Evolutionary conservation across 1,140 invertebrate genomes (phyloP), one percentile per base, ranked within the genome.

Genomic region (Drosophila yakuba): DNA sequence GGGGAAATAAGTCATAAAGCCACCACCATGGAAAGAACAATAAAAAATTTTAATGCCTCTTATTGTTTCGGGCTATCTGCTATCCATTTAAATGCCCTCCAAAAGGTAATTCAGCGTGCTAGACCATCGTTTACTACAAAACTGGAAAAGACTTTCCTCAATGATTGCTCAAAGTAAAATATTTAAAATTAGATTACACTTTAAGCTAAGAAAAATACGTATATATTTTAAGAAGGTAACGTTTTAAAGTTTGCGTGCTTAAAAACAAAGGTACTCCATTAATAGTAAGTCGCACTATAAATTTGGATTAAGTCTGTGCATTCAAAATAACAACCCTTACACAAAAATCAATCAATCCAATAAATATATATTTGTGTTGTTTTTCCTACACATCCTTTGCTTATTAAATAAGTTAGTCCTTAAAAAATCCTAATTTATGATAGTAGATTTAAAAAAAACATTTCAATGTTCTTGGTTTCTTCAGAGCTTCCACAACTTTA

Each of bases 21-120:
- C 77, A 58, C 59, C 54, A 48, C 69, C 74, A 80, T 78, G 75
- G 71, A 68, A 86, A 32, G 32, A 72, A 86, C 68, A 86, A 86
- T 88, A 86, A 86, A 86, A 79, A 68, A 50, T 45, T 67, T 83
- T 88, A 86, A 86, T 86, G 75, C 84, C 44, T 69, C 82, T 88
- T 82, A 88, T 85, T 86, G 83, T 82, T 86, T 78, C 28, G 56
- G 73, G 47, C 63, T 79, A 84, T 71, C 78, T 80, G 47, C 63
- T 79, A 79, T 71, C 78, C 76, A 68, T 76, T 71, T 73, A 66
- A 77, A 68, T 59, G 81, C 50, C 60, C 83, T 76, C 58, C 41
- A 36, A 73, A 74, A 85, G 80, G 77, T 80, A 80, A 80, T 76
- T 59, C 66, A 50, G n/a, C 28, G 20, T 64, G 48, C 64, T 56